These are phyloP conservation scores for Borostomias antarcticus DNA, from an alignment of 2,797 vertebrate genomes.

Conservation along the genomic window DNA sequence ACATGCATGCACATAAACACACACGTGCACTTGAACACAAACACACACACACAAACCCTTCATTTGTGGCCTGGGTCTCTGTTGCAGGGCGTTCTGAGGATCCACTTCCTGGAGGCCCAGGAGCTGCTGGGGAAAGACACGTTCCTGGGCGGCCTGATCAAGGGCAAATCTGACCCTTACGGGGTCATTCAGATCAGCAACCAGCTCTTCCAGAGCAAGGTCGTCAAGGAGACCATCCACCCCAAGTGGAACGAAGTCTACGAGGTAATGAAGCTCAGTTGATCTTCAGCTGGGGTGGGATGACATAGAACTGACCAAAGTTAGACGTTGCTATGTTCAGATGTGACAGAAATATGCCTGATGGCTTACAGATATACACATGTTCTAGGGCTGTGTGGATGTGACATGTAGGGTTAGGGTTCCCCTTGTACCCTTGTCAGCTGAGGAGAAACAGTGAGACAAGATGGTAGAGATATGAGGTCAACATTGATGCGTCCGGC, in stretches of 20 bases:
- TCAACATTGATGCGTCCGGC: too few species aligned
- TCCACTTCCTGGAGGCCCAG: constrained; percentile 93
- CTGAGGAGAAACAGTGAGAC: too few species aligned
- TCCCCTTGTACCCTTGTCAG: too few species aligned
- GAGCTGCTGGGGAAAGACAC: constrained; percentile 90
- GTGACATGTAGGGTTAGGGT: too few species aligned
- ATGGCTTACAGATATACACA: too few species aligned
- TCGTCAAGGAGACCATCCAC: constrained; percentile 87
- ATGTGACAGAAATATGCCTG: too few species aligned
- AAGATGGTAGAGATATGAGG: too few species aligned
- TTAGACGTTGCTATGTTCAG: too few species aligned
- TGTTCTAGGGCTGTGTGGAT: too few species aligned
- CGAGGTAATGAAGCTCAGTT: constrained; percentile 81
- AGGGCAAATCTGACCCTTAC: constrained; percentile 96
- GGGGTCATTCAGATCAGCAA: constrained; percentile 86
- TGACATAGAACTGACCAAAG: too few species aligned
- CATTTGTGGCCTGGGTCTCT: background rate
- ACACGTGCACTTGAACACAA: constrained; percentile 14
- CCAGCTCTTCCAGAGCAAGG: constrained; percentile 88
- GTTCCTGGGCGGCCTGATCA: constrained; percentile 89
- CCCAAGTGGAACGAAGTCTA: constrained; percentile 95
- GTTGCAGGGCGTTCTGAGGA: constrained; percentile 86
- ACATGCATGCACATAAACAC: constrained; percentile 12
- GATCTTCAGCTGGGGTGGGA: background rate
- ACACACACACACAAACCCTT: background rate